Conservation (phyloP, 2,888 invertebrate genomes). For the Ctena decussata region DNA sequence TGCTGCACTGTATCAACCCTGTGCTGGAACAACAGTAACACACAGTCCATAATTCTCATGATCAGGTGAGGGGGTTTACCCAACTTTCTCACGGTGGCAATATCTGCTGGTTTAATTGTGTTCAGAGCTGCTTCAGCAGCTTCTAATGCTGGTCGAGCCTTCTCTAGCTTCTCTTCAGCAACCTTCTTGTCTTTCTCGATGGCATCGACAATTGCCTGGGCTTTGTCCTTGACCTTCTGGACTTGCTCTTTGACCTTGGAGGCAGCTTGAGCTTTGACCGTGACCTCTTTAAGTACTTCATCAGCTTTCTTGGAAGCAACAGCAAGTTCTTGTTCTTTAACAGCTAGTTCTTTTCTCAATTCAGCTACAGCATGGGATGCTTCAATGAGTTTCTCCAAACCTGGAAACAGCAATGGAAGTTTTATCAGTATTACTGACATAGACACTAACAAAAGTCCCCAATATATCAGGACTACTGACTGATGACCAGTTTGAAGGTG, state of each 20-base stretch:
- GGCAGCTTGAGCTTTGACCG: conserved; percentile 86
- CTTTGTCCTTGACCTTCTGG: conserved; percentile 87
- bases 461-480: too few relatives aligned
- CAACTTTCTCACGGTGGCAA: conserved; percentile 86
- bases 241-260: conserved; percentile 87
- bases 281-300: conserved; percentile 87
- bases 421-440: too few relatives aligned
- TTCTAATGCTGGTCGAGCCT: conserved; percentile 86
- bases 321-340: conserved; percentile 94
- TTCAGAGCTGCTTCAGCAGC: conserved; percentile 88
- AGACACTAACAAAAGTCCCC: too few relatives aligned
- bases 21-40: conserved; percentile 85
- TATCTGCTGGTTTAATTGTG: conserved; percentile 87
- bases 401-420: too few relatives aligned
- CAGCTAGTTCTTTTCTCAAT: conserved; percentile 92
- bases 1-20: conserved; percentile 78
- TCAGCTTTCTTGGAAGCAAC: conserved; percentile 94
- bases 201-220: conserved; percentile 86
- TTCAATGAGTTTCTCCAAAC: conserved; percentile 86
- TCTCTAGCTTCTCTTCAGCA: conserved; percentile 86
- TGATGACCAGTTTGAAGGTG: too few relatives aligned
- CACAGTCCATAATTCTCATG: conserved; percentile 87
- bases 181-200: conserved; percentile 85
- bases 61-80: conserved; percentile 87
- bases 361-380: conserved; percentile 90